Base-by-base conservation (phyloP, 2,113 vertebrate species). In the Ptilonorhynchus violaceus region DNA sequence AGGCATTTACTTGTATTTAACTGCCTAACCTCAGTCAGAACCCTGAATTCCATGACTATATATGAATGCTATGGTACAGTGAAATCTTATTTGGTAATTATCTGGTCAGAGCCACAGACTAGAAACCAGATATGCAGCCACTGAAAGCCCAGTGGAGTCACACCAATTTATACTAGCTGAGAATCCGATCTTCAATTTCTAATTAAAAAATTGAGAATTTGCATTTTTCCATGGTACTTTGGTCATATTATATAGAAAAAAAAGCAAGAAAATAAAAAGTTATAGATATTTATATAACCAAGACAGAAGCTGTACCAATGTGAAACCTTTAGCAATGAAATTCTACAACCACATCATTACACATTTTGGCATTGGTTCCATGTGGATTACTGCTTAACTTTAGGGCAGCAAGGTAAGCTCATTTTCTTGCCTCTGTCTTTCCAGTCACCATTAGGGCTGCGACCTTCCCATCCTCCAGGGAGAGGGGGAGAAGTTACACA, bases 401-500 rank as follows among this genome's bases (percentile, higher is more conserved):
- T 22, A 78, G 35, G 67, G 52, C 52, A 88, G 63, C 35, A 81
- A 91, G 52, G 76, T 46, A 74, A 90, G 23, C 62, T 93, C 13
- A 2, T 94, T 94, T 89, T 87, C 64, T 74, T 89, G 68, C 73
- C 62, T 90, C 37, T 10, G 8, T 63, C 84, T 86, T 91, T 84
- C 46, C 46, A 53, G 76, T 37, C 25, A 5, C 53, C 80, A 64
- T 75, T 88, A 87, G 23, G 37, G 62, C 69, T 89, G 66, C 63
- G 92, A 56, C 76, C 49, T 84, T 93, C 56, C 53, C 64, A 30
- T 79, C 92, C 76, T 87, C 76, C 60, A 67, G 92, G 91, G 95
- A 92, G 63, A 91, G 21, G 55, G 75, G 28, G 33, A 92, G 39
- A 92, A 87, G 60, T 79, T 58, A 70, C 42, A 74, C 37, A 6